Evolutionary conservation across 2,888 invertebrate species (phyloP).

Genomic region (Pilophorus perplexus): DNA sequence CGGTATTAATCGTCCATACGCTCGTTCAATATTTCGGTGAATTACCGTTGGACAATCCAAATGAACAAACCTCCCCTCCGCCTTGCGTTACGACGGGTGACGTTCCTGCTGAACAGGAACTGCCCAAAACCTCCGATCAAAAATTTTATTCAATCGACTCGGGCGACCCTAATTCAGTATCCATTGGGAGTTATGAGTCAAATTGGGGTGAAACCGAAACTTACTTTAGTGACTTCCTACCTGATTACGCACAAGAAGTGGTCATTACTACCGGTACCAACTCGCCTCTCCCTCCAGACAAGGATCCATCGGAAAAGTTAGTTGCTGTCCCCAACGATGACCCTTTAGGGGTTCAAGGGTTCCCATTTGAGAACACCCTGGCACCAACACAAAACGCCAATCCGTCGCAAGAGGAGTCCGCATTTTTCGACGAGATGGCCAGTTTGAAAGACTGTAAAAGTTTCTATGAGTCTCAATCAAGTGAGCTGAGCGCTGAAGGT

Average conservation of each 20-base stretch:
- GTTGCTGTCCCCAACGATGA: not conserved
- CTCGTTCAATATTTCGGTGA: not conserved
- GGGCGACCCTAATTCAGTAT: not conserved
- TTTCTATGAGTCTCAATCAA: not conserved
- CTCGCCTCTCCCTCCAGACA: not conserved
- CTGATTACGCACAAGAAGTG: slow-evolving; percentile 2
- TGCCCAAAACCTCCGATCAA: not conserved
- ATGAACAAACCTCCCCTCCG: too few relatives aligned
- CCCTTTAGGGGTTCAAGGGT: not conserved
- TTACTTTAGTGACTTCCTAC: not conserved
- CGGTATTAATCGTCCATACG: not conserved
- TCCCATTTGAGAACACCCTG: not conserved
- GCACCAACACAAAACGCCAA: not conserved
- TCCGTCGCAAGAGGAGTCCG: not conserved
- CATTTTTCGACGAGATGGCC: slow-evolving; percentile 9
- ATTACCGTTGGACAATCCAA: not conserved
- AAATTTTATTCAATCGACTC: not conserved
- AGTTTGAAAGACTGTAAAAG: slow-evolving; percentile 7
- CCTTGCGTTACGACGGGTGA: not conserved
- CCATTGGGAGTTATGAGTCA: not conserved
- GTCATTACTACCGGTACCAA: not conserved
- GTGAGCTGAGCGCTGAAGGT: not conserved
- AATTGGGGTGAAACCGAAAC: slow-evolving; percentile 2
- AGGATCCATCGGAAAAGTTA: not conserved
- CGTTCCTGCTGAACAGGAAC: not conserved